A percentile compares a stretch with the other conserved stretches of the same genome.
phyloP scores from a whole-genome alignment of 2,888 invertebrate genomes.

The Prenolepis imparis region DNA sequence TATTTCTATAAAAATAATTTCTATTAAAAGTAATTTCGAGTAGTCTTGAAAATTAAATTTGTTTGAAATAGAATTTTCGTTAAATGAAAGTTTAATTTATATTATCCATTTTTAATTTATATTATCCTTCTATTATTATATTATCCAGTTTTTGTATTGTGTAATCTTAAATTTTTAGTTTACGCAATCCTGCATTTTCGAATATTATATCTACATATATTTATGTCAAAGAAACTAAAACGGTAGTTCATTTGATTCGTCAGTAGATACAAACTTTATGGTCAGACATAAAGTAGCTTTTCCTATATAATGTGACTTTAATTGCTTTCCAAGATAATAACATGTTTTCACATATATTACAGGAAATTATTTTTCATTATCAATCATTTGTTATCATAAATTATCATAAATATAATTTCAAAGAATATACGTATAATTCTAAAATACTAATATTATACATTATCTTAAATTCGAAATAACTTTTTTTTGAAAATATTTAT shows the following conservation, averaged over 20 bases:
- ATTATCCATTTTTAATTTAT: background rate
- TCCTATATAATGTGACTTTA: background rate
- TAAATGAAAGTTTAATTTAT: background rate
- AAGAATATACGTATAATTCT: too few relatives aligned
- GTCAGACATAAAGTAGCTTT: background rate
- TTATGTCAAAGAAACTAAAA: background rate
- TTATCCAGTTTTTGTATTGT: background rate
- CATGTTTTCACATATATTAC: background rate
- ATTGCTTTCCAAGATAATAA: conserved; percentile 1
- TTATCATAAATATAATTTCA: background rate
- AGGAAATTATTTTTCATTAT: background rate
- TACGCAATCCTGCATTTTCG: background rate
- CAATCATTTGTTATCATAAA: background rate
- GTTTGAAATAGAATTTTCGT: background rate
- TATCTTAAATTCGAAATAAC: too few relatives aligned
- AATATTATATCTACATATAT: background rate
- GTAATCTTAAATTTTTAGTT: background rate
- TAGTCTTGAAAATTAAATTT: background rate
- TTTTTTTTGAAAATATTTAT: too few relatives aligned
- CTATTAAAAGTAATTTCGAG: background rate
- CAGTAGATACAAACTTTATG: background rate
- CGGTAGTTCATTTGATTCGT: background rate
- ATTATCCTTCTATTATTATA: too few relatives aligned
- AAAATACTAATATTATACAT: too few relatives aligned
- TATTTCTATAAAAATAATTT: background rate